A percentile compares a stretch with the other conserved stretches of the same genome.
Evolutionary conservation across 2,113 vertebrate species (phyloP).

Genomic region (Prunella himalayana): DNA sequence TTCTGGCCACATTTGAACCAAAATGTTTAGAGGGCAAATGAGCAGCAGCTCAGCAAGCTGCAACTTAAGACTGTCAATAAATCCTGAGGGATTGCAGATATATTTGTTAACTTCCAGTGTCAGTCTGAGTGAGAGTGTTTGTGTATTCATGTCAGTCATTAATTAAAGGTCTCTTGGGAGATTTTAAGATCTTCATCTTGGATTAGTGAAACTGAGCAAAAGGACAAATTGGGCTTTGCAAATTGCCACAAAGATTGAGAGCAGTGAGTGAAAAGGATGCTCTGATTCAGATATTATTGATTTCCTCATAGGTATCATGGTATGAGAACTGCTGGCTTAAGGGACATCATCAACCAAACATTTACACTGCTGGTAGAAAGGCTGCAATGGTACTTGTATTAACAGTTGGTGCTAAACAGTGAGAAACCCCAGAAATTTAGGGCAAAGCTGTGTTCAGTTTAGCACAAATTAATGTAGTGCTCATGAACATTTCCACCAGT

Average conservation of each 20-base stretch:
- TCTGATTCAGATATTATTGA: neutral
- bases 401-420: neutral
- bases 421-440: neutral
- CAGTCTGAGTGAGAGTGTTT: neutral
- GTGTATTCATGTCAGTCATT: constrained; percentile 25
- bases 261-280: neutral
- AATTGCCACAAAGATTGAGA: constrained; percentile 9
- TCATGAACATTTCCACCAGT: neutral
- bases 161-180: constrained; percentile 53
- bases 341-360: neutral
- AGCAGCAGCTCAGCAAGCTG: neutral
- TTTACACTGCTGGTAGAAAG: neutral
- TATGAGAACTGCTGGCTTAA: neutral
- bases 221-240: constrained; percentile 4
- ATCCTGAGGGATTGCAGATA: neutral
- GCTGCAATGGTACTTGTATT: neutral
- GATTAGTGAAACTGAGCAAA: constrained; percentile 46
- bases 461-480: neutral
- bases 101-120: constrained; percentile 39
- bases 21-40: neutral
- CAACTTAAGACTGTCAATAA: neutral
- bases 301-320: neutral
- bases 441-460: neutral
- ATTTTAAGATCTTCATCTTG: constrained; percentile 59
- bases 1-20: neutral